These are phyloP conservation scores for Clarias gariepinus DNA, from an alignment of 2,113 vertebrate genomes.

Conservation along the genomic window DNA sequence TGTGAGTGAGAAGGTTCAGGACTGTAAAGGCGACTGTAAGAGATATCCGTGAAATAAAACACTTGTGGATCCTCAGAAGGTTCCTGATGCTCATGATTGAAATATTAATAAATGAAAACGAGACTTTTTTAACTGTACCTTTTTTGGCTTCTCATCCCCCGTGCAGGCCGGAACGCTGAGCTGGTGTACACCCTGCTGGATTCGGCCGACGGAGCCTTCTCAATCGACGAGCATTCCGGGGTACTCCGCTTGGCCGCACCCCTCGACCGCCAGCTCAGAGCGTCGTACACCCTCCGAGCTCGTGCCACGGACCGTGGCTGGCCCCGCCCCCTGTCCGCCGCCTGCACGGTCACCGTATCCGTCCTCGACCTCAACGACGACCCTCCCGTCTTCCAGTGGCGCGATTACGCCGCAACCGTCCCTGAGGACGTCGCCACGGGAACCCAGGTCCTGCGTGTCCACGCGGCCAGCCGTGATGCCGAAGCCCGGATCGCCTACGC, in stretches of 20 bases:
- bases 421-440: constrained; percentile 83
- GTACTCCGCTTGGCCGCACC: constrained; percentile 82
- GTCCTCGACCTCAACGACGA: constrained; percentile 98
- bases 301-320: constrained; percentile 86
- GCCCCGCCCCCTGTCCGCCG: constrained; percentile 77
- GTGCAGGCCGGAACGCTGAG: constrained; percentile 81
- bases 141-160: too few relatives aligned
- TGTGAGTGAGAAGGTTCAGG: too few relatives aligned
- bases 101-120: too few relatives aligned
- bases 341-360: constrained; percentile 80
- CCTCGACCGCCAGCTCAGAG: constrained; percentile 86
- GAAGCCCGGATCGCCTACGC: constrained; percentile 91
- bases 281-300: constrained; percentile 79
- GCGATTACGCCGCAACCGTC: constrained; percentile 84
- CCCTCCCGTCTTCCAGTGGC: constrained; percentile 91
- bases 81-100: neutral
- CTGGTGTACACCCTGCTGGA: constrained; percentile 83
- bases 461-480: constrained; percentile 86
- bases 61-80: too few relatives aligned
- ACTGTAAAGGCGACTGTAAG: too few relatives aligned
- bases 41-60: too few relatives aligned
- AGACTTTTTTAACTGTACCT: too few relatives aligned
- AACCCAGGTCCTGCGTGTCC: constrained; percentile 86
- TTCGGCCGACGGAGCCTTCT: constrained; percentile 89
- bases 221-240: constrained; percentile 85